A percentile compares a stretch with the other conserved stretches of the same genome.
Evolutionary conservation across 1,140 invertebrate genomes (phyloP).

Genomic region (Bombyx mandarina): DNA sequence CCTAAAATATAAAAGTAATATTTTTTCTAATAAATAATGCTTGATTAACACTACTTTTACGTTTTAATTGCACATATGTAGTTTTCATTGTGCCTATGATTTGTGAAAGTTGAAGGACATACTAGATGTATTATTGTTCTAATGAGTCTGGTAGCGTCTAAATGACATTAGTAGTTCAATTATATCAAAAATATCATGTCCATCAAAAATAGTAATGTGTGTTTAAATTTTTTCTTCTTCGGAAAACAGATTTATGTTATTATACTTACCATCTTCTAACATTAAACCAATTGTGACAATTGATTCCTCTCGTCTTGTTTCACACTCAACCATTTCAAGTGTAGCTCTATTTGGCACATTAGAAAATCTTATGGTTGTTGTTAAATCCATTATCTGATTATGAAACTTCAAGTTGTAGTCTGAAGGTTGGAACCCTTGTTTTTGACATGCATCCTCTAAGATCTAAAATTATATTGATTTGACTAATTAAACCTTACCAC

Average conservation of each 20-base stretch:
- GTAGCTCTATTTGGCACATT: conserved; percentile 87
- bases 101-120: too few relatives aligned
- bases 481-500: too few relatives aligned
- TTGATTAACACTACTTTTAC: too few relatives aligned
- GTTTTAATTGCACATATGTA: too few relatives aligned
- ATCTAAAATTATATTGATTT: conserved; percentile 66
- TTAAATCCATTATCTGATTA: conserved; percentile 80
- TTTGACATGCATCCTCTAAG: conserved; percentile 84
- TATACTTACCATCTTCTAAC: conserved; percentile 78
- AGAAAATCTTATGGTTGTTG: conserved; percentile 81
- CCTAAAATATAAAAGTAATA: too few relatives aligned
- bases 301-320: conserved; percentile 54
- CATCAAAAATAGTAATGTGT: neutral
- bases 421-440: conserved; percentile 78
- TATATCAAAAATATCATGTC: too few relatives aligned
- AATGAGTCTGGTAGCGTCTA: too few relatives aligned
- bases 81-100: too few relatives aligned
- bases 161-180: too few relatives aligned
- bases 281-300: conserved; percentile 81
- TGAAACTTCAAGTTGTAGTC: conserved; percentile 86
- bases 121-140: too few relatives aligned
- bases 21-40: too few relatives aligned
- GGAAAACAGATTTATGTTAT: conserved; percentile 35
- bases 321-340: conserved; percentile 78
- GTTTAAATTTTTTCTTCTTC: neutral